A percentile compares a stretch with the other conserved stretches of the same genome.
Evolutionary conservation across 2,888 invertebrate genomes (phyloP).

Genomic region (Synanthedon myopaeformis): DNA sequence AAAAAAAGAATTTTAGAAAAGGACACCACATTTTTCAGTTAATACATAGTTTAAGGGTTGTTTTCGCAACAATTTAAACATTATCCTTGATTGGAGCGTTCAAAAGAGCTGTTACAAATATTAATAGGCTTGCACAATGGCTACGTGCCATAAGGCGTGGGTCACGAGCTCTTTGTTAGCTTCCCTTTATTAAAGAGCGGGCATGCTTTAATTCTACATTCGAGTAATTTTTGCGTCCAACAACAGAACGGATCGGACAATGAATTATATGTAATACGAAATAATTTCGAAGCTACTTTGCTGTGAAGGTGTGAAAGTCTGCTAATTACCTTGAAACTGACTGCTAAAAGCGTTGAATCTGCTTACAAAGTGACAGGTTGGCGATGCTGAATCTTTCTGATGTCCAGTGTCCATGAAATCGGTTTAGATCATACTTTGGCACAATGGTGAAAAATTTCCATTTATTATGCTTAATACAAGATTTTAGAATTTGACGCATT

Average conservation of each 20-base stretch:
- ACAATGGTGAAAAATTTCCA: too few species aligned
- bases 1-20: too few species aligned
- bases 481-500: too few species aligned
- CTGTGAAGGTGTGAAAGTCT: conserved; percentile 25
- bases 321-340: conserved; percentile 15
- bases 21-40: too few species aligned
- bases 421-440: too few species aligned
- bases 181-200: conserved; percentile 16
- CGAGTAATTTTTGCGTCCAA: conserved; percentile 9
- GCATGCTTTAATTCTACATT: conserved; percentile 25
- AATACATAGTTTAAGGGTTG: too few species aligned
- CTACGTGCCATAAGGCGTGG: conserved; percentile 31
- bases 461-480: too few species aligned
- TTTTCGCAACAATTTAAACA: not conserved
- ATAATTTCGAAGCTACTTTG: conserved; percentile 16
- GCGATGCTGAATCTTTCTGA: too few species aligned
- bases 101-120: not conserved
- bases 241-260: conserved; percentile 10
- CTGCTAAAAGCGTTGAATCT: too few species aligned
- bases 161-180: conserved; percentile 31
- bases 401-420: too few species aligned
- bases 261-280: conserved; percentile 7
- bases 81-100: not conserved
- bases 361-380: too few species aligned
- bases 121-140: not conserved